phyloP scores from a whole-genome alignment of 2,113 vertebrate species.

The Isurus oxyrinchus region DNA sequence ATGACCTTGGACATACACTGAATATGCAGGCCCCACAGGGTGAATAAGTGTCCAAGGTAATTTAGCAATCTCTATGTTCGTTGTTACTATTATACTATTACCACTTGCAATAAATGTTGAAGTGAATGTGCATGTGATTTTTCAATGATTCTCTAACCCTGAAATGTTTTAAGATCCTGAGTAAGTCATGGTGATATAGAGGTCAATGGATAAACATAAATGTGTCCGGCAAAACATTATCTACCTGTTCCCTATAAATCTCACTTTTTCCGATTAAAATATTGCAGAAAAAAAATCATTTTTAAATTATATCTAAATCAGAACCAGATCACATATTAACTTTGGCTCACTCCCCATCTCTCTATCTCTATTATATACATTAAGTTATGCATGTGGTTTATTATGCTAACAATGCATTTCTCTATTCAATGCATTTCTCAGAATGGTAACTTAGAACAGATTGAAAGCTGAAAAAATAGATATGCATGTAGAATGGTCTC shows the following conservation, averaged over 20 bases:
- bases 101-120: background rate
- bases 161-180: background rate
- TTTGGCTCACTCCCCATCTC: background rate
- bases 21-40: background rate
- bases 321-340: background rate
- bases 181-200: background rate
- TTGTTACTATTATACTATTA: background rate
- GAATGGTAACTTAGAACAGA: background rate
- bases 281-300: background rate
- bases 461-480: background rate
- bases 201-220: background rate
- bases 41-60: background rate
- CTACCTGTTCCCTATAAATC: background rate
- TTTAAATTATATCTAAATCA: background rate
- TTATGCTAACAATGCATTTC: no score
- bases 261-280: background rate
- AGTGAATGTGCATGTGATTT: background rate
- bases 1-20: background rate
- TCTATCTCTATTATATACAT: background rate
- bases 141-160: no score
- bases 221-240: background rate
- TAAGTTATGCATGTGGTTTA: no score
- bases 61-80: background rate
- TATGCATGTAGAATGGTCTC: background rate
- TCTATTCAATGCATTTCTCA: no score